Conservation (phyloP, 2,888 invertebrate genomes). For the Salpingus planirostris region DNA sequence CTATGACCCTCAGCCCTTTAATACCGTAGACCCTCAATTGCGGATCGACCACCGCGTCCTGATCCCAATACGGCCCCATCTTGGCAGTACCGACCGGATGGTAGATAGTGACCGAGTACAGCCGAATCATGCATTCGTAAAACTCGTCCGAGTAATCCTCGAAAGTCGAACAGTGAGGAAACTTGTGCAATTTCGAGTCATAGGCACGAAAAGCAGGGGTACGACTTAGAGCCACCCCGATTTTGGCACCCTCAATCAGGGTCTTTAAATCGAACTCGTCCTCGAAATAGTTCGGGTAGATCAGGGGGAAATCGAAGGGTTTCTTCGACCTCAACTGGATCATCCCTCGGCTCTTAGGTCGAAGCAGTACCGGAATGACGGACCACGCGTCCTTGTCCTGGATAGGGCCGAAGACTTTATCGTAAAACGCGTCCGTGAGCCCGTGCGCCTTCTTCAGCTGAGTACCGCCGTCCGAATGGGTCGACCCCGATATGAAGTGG, state of each 20-base stretch:
- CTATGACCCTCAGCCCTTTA: slow-evolving; percentile 68
- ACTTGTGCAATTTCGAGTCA: slow-evolving; percentile 64
- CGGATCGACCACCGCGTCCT: slow-evolving; percentile 73
- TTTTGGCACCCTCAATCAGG: slow-evolving; percentile 77
- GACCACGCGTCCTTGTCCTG: slow-evolving; percentile 74
- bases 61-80: slow-evolving; percentile 84
- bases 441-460: slow-evolving; percentile 76
- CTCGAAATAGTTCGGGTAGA: slow-evolving; percentile 85
- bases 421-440: slow-evolving; percentile 63
- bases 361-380: slow-evolving; percentile 71
- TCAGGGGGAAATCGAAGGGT: slow-evolving; percentile 81
- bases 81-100: slow-evolving; percentile 77
- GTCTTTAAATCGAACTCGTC: slow-evolving; percentile 73
- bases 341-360: slow-evolving; percentile 76
- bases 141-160: slow-evolving; percentile 63
- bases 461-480: slow-evolving; percentile 76
- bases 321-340: slow-evolving; percentile 74
- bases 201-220: slow-evolving; percentile 68
- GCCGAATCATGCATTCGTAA: slow-evolving; percentile 81
- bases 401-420: slow-evolving; percentile 64
- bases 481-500: slow-evolving; percentile 80
- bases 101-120: slow-evolving; percentile 76
- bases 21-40: slow-evolving; percentile 72
- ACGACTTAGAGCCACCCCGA: slow-evolving; percentile 69
- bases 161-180: slow-evolving; percentile 67